These are phyloP conservation scores for Acheta domesticus DNA, from an alignment of 2,888 invertebrate species.

Conservation along the genomic window DNA sequence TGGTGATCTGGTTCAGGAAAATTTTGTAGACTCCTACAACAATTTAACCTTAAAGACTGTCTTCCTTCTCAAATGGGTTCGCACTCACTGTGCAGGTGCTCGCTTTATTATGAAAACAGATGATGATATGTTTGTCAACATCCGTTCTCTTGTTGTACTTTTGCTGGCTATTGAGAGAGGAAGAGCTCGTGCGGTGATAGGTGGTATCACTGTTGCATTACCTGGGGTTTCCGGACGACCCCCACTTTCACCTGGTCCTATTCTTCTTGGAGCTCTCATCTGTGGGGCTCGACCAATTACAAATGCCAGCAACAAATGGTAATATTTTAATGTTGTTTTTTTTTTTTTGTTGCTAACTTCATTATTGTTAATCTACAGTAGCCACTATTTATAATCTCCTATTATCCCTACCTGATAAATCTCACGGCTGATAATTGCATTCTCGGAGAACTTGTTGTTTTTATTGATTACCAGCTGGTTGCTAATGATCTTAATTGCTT, in stretches of 20 bases:
- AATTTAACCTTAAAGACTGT: slow-evolving; percentile 83
- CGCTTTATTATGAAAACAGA: slow-evolving; percentile 79
- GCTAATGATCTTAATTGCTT: no score
- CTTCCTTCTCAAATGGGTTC: slow-evolving; percentile 79
- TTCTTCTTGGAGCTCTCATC: slow-evolving; percentile 73
- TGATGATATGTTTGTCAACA: slow-evolving; percentile 81
- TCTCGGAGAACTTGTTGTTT: no score
- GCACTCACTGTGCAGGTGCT: slow-evolving; percentile 59
- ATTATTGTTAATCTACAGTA: no score
- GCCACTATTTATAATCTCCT: no score
- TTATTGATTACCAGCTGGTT: no score
- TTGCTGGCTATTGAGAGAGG: slow-evolving; percentile 44
- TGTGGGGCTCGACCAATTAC: slow-evolving; percentile 72
- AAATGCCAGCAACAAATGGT: slow-evolving; percentile 73
- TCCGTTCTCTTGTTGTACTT: slow-evolving; percentile 59
- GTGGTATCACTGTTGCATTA: neutral
- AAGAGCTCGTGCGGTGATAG: neutral
- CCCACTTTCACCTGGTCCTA: neutral
- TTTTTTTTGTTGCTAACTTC: no score
- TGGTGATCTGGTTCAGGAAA: slow-evolving; percentile 78
- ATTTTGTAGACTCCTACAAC: slow-evolving; percentile 78
- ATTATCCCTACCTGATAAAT: no score
- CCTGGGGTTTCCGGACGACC: slow-evolving; percentile 19
- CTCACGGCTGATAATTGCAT: no score
- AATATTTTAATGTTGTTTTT: slow-evolving; percentile 40